phyloP scores from a whole-genome alignment of 2,113 vertebrate species.

The Paralichthys olivaceus region DNA sequence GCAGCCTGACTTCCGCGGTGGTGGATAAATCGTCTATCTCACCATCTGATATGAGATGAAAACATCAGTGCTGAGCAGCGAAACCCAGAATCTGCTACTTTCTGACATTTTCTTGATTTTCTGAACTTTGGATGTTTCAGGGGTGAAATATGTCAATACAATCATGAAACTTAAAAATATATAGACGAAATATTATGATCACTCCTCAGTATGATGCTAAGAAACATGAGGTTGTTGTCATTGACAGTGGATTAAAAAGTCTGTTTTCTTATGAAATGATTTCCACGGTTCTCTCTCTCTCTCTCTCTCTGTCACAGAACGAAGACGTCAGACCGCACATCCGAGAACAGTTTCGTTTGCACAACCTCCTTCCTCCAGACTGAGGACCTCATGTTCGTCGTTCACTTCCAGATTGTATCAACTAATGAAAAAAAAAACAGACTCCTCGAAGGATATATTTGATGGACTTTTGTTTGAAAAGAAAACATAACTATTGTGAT shows the following conservation, averaged over 20 bases:
- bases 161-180: too few species aligned
- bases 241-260: background rate
- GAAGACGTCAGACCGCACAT: conserved; percentile 98
- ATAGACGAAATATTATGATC: too few species aligned
- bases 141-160: too few species aligned
- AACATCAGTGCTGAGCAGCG: too few species aligned
- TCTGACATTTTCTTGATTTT: too few species aligned
- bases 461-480: conserved; percentile 47
- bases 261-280: background rate
- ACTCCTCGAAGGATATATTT: conserved; percentile 48
- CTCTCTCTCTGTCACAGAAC: conserved; percentile 81
- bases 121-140: too few species aligned
- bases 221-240: background rate
- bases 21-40: background rate
- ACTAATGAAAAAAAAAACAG: background rate
- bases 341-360: conserved; percentile 96
- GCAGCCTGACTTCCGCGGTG: background rate
- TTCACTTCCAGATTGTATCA: conserved; percentile 18
- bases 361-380: conserved; percentile 96
- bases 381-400: conserved; percentile 72
- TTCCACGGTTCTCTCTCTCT: background rate
- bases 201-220: background rate
- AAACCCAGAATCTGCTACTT: too few species aligned
- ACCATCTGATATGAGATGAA: background rate
- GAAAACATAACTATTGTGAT: conserved; percentile 45